Base-by-base conservation (phyloP, 2,113 vertebrate species). In the Siniperca knerii region DNA sequence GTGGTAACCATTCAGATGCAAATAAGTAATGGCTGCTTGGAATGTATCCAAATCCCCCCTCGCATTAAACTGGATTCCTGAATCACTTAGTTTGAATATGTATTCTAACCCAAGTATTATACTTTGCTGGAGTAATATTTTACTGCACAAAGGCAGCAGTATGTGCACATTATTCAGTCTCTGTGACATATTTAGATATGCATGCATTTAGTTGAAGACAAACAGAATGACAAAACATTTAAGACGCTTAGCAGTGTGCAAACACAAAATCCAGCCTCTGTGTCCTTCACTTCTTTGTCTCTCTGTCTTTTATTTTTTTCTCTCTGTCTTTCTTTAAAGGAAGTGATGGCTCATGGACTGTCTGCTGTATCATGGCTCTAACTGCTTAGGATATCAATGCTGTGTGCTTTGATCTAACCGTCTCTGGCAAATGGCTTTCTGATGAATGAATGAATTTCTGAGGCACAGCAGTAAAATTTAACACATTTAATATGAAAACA, bases 1-100 rank as follows among this genome's bases (percentile, higher is more conserved):
- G 85, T 10, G 23, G 58, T 29, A 73, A 64, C 77, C 68, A 91
- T 94, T 94, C 69, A 91, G 16, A 94, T 92, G 93, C 90, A 92
- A 94, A 95, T 94, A 44, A 75, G 79, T 69, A 46, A 81, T 81
- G 73, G 66, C 88, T 79, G 79, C 83, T 86, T 89, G 84, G 90
- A 92, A 83, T 71, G 60, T 52, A 65, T 81, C 91, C 92, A 89
- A 83, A 46, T 61, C 78, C 84, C 81, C 65, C 75, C 58, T 69
- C 29, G 57, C 89, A 81, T 87, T 83, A 72, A 85, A 79, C 44
- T 23, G 78, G 76, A 86, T 85, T 77, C 75, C 88, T 76, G 84
- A 90, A 87, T 89, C 82, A 62, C 76, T 89, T 87, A 64, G 68
- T 87, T 89, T 79, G 80, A 90, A 92, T 89, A 79, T 74, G 77